A percentile compares a stretch with the other conserved stretches of the same genome.
Conservation (phyloP, 2,797 vertebrate genomes). For the Chrosomus eos region DNA sequence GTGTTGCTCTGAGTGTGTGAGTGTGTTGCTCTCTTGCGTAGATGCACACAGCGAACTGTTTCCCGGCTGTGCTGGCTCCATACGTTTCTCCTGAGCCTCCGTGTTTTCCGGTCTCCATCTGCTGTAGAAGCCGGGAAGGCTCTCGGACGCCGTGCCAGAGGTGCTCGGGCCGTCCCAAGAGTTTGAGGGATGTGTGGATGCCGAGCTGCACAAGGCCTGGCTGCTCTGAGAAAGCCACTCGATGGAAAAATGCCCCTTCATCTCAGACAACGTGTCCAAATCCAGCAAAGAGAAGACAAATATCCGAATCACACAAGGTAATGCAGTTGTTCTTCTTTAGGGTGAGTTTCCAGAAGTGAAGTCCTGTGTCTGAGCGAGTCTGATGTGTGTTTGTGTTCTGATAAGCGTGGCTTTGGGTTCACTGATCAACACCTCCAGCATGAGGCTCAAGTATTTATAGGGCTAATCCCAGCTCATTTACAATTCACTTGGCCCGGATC, state of each 20-base stretch:
- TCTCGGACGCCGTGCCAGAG: constrained; percentile 76
- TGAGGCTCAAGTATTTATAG: constrained; percentile 71
- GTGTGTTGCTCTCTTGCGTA: constrained; percentile 35
- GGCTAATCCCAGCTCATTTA: constrained; percentile 66
- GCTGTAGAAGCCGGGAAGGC: constrained; percentile 79
- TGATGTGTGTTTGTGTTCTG: constrained; percentile 47
- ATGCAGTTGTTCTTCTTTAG: constrained; percentile 13
- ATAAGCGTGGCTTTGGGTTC: constrained; percentile 29
- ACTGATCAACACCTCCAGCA: constrained; percentile 54
- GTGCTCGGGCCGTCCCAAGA: constrained; percentile 47
- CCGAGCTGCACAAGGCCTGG: constrained; percentile 52
- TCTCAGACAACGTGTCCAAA: constrained; percentile 45
- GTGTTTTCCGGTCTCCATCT: constrained; percentile 50
- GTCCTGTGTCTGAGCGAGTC: constrained; percentile 37
- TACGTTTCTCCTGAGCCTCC: constrained; percentile 28
- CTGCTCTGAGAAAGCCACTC: constrained; percentile 85
- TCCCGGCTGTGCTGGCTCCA: background rate
- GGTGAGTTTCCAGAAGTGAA: background rate
- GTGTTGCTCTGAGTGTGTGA: constrained; percentile 38
- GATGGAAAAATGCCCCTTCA: constrained; percentile 79
- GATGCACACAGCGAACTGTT: background rate
- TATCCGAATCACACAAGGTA: background rate
- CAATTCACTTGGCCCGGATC: constrained; percentile 72
- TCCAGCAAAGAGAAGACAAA: constrained; percentile 12
- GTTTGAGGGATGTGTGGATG: background rate